Base-by-base conservation (phyloP, 2,113 vertebrate genomes). In the Lichenostomus cassidix region DNA sequence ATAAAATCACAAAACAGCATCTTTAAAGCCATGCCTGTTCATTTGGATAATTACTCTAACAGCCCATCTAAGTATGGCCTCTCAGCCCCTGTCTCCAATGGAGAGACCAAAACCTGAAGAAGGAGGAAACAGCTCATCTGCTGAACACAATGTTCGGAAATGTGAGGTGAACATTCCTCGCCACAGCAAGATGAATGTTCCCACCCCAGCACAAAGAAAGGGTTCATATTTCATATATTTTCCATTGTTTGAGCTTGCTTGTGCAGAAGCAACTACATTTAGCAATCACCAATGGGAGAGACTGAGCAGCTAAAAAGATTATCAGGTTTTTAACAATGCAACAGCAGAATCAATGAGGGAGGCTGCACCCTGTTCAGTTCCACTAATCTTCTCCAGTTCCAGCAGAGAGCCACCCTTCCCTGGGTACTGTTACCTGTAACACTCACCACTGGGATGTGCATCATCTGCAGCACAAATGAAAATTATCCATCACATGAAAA, bases 61-160 rank as follows among this genome's bases (percentile, higher is more conserved):
- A 96, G 92, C 41, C 83, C 69, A 50, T 8, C 79, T 49, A 41
- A 76, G 88, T 46, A 41, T 1, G 11, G 62, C 64, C 64, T 35
- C 69, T 70, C 68, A 31, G 75, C 42, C 42, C 50, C 39, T 1
- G 2, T 46, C 82, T 81, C 82, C 71, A 83, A 5, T 81, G 92
- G 75, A 77, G 77, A 92, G 83, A 86, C 76, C 69, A 86, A 68
- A 89, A 79, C 75, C 75, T 74, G 76, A 69, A 91, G 85, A 1
- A 65, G 69, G 79, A 95, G 93, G 95, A 96, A 95, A 80, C 83
- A 2, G 94, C 82, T 90, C 94, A 92, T 97, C 90, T 90, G 90
- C 88, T 80, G 28, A 90, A 93, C 20, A 95, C 94, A 97, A 97
- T 94, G 75, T 93, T 95, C 85, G 92, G 95, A 96, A 97, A 89